These are phyloP conservation scores for Silvanus unidentatus DNA, from an alignment of 2,888 invertebrate species.

Conservation along the genomic window DNA sequence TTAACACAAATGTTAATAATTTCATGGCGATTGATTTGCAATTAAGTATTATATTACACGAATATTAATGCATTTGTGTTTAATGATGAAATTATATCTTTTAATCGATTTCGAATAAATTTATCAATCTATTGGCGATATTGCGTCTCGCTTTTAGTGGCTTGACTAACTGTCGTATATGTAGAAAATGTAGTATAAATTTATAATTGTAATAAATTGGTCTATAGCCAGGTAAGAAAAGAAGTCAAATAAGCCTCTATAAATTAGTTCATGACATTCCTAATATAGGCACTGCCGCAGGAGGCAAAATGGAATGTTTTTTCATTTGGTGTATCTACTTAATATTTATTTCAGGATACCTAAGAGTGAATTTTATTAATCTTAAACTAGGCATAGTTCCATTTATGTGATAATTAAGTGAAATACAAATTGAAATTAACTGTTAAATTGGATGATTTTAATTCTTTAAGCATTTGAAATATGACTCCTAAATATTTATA, in stretches of 20 bases:
- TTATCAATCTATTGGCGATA: no score
- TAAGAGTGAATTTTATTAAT: conserved; percentile 31
- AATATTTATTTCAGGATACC: conserved; percentile 29
- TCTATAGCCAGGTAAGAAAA: conserved; percentile 24
- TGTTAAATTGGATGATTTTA: conserved; percentile 23
- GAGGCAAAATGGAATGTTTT: conserved; percentile 30
- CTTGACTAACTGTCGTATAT: no score
- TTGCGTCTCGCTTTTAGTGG: no score
- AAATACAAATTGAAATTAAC: conserved; percentile 39
- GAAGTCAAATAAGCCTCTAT: conserved; percentile 32
- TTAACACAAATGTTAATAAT: conserved; percentile 4
- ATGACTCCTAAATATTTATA: conserved; percentile 24
- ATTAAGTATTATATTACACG: not conserved
- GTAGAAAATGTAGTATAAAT: no score
- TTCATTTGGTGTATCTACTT: conserved; percentile 37
- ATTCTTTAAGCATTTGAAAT: conserved; percentile 14
- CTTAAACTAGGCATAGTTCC: conserved; percentile 29
- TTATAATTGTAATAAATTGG: conserved; percentile 2
- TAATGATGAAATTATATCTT: no score
- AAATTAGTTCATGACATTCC: conserved; percentile 32
- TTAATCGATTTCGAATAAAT: no score
- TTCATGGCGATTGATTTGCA: not conserved
- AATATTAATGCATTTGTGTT: no score
- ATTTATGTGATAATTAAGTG: conserved; percentile 38
- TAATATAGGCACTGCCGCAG: conserved; percentile 24